Conservation (phyloP, 2,888 invertebrate genomes). For the Leptopterna dolabrata region DNA sequence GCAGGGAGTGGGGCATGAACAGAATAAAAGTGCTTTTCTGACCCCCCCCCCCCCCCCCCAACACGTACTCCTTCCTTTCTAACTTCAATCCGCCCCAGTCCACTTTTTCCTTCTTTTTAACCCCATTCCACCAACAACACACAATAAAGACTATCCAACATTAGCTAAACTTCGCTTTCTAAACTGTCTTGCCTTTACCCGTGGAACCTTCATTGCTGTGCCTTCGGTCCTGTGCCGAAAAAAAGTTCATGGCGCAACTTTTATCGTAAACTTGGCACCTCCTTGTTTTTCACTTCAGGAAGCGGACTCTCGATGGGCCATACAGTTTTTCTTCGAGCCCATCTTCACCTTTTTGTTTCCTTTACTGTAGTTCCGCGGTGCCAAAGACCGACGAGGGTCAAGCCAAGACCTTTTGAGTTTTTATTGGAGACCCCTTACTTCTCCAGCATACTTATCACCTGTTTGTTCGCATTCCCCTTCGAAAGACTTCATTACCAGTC, state of each 20-base stretch:
- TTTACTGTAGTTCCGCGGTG: neutral
- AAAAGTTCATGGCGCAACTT: slow-evolving; percentile 20
- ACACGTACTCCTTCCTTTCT: neutral
- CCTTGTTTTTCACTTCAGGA: slow-evolving; percentile 16
- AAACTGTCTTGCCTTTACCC: slow-evolving; percentile 15
- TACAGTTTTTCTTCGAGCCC: neutral
- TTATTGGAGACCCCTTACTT: neutral
- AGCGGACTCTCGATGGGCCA: neutral
- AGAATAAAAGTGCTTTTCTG: slow-evolving; percentile 12
- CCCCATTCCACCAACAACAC: slow-evolving; percentile 33
- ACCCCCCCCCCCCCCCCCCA: neutral
- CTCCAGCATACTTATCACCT: neutral
- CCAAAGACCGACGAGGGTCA: neutral
- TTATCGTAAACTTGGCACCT: slow-evolving; percentile 35
- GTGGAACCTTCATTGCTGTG: neutral
- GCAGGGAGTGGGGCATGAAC: neutral
- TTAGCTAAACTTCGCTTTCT: slow-evolving; percentile 38
- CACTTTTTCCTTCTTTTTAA: neutral
- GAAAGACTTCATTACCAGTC: neutral
- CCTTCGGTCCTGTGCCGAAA: neutral
- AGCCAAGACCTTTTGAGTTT: neutral
- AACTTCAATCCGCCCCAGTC: slow-evolving; percentile 16
- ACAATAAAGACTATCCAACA: slow-evolving; percentile 45
- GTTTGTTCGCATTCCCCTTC: neutral
- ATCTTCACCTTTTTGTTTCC: neutral